Percentiles rank a stretch among this genome's conserved stretches.
phyloP scores from a whole-genome alignment of 2,888 invertebrate species.

The Dysmachus trigonus region DNA sequence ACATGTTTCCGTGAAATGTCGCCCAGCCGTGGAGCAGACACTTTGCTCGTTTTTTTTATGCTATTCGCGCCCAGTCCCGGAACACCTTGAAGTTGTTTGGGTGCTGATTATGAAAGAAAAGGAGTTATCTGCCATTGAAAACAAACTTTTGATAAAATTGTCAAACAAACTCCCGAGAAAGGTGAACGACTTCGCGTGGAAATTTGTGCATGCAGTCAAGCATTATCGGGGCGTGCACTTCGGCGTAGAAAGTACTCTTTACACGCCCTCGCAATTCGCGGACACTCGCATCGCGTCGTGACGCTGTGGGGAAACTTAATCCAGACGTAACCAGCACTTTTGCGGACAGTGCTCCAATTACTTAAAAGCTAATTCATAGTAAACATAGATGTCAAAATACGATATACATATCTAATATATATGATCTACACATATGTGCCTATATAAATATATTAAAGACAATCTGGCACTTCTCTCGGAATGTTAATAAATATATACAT shows the following conservation, averaged over 20 bases:
- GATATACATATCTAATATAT: no score
- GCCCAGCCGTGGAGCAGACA: background rate
- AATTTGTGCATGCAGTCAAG: background rate
- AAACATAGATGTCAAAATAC: no score
- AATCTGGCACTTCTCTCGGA: no score
- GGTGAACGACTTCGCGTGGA: conserved; percentile 17
- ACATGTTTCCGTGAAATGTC: background rate
- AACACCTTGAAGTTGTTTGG: conserved; percentile 18
- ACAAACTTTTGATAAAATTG: conserved; percentile 31
- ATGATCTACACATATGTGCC: no score
- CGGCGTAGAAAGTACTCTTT: background rate
- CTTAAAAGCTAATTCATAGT: background rate
- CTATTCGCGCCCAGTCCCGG: background rate
- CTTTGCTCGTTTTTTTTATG: background rate
- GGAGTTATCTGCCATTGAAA: conserved; percentile 31
- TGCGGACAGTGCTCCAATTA: background rate
- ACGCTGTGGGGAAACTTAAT: background rate
- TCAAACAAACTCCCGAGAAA: background rate
- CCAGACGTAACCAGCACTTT: background rate
- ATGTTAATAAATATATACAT: no score
- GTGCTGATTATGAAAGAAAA: background rate
- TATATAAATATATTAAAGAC: no score
- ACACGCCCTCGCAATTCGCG: background rate
- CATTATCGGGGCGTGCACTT: background rate
- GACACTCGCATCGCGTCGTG: background rate